Evolutionary conservation across 2,113 vertebrate genomes (phyloP).

Genomic region (Uropsilus gracilis): DNA sequence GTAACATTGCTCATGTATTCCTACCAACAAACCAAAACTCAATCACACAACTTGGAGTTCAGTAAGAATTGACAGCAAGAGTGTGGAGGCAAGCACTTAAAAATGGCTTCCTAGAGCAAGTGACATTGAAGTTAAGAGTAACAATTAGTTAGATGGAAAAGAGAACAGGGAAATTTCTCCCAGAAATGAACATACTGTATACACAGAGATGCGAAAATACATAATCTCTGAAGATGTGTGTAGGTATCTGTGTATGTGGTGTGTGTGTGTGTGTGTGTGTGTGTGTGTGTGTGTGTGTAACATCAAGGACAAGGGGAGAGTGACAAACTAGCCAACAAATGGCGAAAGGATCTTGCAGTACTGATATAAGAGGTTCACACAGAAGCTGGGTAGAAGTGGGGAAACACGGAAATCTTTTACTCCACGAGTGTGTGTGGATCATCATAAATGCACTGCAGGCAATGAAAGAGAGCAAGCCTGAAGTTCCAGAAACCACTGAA

Average conservation of each 20-base stretch:
- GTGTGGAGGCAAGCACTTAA: fast-evolving
- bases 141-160: not conserved
- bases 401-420: not conserved
- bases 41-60: not conserved
- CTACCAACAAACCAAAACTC: not conserved
- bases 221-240: not conserved
- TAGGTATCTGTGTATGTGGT: no score
- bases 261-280: not conserved
- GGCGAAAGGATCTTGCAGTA: not conserved
- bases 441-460: not conserved
- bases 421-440: not conserved
- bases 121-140: not conserved
- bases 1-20: not conserved
- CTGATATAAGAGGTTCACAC: not conserved
- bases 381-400: not conserved
- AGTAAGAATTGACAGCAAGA: not conserved
- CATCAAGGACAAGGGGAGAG: not conserved
- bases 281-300: not conserved
- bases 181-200: not conserved
- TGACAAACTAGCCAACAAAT: not conserved
- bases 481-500: not conserved
- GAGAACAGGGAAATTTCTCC: not conserved
- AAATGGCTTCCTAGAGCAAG: not conserved
- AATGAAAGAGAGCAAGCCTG: not conserved
- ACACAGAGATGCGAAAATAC: not conserved